Evolutionary conservation across 2,113 vertebrate genomes (phyloP).

Genomic region (Meleagris gallopavo): DNA sequence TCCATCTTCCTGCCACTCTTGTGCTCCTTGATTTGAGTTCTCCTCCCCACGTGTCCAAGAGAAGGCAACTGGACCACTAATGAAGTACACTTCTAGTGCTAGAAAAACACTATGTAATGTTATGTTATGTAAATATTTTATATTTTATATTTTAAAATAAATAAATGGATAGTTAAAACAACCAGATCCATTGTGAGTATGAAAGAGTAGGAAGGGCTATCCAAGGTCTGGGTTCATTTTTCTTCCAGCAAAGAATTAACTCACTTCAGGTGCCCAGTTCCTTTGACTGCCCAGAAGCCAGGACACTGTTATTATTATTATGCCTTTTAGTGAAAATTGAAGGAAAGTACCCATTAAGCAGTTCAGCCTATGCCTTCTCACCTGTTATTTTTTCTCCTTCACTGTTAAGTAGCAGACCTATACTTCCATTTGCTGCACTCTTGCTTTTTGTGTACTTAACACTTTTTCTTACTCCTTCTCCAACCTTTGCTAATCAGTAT

Average conservation of each 20-base stretch:
- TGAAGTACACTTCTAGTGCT: not conserved
- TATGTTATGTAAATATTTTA: not conserved
- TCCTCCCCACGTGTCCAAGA: too few species aligned
- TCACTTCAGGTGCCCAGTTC: conserved; percentile 22
- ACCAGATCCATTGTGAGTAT: not conserved
- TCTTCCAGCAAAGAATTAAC: conserved; percentile 47
- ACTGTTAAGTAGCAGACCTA: conserved; percentile 60
- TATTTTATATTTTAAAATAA: too few species aligned
- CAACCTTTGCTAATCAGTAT: conserved; percentile 64
- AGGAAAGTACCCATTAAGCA: conserved; percentile 73
- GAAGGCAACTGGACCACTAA: not conserved
- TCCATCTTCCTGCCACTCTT: fast-evolving
- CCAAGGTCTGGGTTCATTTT: not conserved
- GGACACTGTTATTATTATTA: conserved; percentile 50
- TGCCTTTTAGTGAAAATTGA: conserved; percentile 71
- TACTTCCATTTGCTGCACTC: conserved; percentile 64
- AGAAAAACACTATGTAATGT: not conserved
- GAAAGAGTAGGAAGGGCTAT: not conserved
- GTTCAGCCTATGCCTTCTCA: conserved; percentile 50
- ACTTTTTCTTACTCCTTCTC: conserved; percentile 47
- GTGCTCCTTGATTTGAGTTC: fast-evolving
- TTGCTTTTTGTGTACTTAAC: conserved; percentile 66
- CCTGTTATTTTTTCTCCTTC: conserved; percentile 53
- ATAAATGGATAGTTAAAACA: not conserved
- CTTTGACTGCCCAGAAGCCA: conserved; percentile 45